Evolutionary conservation across 2,888 invertebrate species (phyloP).

Genomic region (Pandemis heparana): DNA sequence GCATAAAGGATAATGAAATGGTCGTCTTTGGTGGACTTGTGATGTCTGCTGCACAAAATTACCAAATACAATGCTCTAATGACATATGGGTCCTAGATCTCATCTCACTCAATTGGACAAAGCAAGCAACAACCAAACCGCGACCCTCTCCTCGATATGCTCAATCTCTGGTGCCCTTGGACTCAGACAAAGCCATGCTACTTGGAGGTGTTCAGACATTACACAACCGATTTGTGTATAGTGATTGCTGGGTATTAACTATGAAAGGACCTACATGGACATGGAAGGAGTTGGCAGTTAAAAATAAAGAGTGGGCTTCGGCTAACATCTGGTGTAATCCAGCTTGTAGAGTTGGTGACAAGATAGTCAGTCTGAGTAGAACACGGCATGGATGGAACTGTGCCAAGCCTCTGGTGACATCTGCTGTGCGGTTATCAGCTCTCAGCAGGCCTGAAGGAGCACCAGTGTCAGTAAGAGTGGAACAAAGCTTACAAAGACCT

Average conservation of each 20-base stretch:
- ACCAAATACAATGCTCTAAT: conserved; percentile 88
- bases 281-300: conserved; percentile 91
- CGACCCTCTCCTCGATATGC: conserved; percentile 95
- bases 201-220: conserved; percentile 96
- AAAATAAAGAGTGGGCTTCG: conserved; percentile 92
- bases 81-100: conserved; percentile 96
- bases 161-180: conserved; percentile 95
- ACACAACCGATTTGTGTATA: conserved; percentile 90
- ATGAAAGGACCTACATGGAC: conserved; percentile 91
- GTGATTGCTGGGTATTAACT: conserved; percentile 95
- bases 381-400: conserved; percentile 84
- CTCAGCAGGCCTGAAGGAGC: conserved; percentile 73
- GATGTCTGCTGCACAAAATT: conserved; percentile 79
- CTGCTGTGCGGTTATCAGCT: conserved; percentile 80
- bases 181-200: conserved; percentile 91
- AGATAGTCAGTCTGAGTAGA: conserved; percentile 90
- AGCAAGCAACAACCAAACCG: conserved; percentile 88
- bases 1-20: conserved; percentile 93
- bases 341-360: conserved; percentile 92
- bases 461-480: conserved; percentile 79
- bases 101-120: conserved; percentile 90
- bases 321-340: conserved; percentile 97
- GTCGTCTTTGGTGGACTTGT: conserved; percentile 92
- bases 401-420: conserved; percentile 83
- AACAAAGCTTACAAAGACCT: conserved; percentile 80